Base-by-base conservation (phyloP, 2,888 invertebrate species). In the Meiosimyza platycephala region DNA sequence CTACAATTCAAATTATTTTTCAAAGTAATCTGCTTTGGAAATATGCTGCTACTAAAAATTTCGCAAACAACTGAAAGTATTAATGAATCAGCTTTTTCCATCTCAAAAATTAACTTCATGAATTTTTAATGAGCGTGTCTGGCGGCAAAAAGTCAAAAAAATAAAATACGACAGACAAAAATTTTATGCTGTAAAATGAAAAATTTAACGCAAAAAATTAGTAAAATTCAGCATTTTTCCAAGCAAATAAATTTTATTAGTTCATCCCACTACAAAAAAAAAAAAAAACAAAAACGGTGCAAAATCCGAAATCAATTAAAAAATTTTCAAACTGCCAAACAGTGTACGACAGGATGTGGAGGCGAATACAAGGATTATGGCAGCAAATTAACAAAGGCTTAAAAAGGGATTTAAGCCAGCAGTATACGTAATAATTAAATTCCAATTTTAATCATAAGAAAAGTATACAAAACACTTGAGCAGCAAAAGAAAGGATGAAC, bases 241-340 rank as follows among this genome's bases (percentile, higher is more conserved):
- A 16, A 13, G 33, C 52, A 52, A 60, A 60, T 52, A 60, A 69
- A 62, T 60, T 60, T 33, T 16, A 52, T 18, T 69, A 60, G 12
- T 1, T 1, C 22, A 57, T 12, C 12, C 13, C 11, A n/a, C 12
- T 5, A 28, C 22, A 2, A 52, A 16, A 52, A 51, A 28, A 51
- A 9, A n/a, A 50, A n/a, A 16, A 3, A 16, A 28, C n/a, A n/a
- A n/a, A n/a, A n/a, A n/a, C n/a, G n/a, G 59, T 50, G 18, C 18
- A 69, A 69, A 70, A 63, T 70, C 52, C 63, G 54, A 70, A 70
- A 70, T 70, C 70, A 70, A 70, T 70, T 70, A 40, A 70, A 63
- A 70, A 52, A 40, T 40, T 62, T 28, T 55, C 52, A 47, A 70
- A 70, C 6, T 70, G 70, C 11, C 54, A 60, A 62, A 69, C 69